phyloP scores from a whole-genome alignment of 2,113 vertebrate genomes.

The Ariopsis seemanni region DNA sequence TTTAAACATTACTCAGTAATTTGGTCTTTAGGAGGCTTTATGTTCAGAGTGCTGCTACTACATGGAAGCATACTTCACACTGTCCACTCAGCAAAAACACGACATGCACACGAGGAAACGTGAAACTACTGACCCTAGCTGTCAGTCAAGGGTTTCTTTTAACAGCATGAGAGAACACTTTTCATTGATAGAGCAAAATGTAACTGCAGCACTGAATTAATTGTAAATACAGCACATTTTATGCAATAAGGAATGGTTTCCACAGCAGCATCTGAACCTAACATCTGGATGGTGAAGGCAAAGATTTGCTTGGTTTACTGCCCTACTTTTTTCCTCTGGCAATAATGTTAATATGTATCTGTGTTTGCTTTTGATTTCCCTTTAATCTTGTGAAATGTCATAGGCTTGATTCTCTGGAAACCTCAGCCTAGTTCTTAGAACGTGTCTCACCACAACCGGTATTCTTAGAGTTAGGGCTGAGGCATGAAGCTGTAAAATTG shows the following conservation, averaged over 20 bases:
- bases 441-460: slow-evolving; percentile 59
- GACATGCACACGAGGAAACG: not conserved
- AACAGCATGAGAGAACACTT: not conserved
- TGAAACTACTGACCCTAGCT: not conserved
- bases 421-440: slow-evolving; percentile 59
- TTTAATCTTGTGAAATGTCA: slow-evolving; percentile 53
- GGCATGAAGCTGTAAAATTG: slow-evolving; percentile 33
- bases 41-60: not conserved
- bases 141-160: not conserved
- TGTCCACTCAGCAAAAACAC: slow-evolving; percentile 18
- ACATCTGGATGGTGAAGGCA: not conserved
- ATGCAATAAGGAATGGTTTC: not conserved
- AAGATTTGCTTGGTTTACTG: slow-evolving; percentile 14
- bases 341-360: not conserved
- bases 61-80: not conserved
- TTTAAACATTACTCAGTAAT: not conserved
- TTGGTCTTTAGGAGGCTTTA: not conserved
- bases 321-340: slow-evolving; percentile 8
- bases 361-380: slow-evolving; percentile 49
- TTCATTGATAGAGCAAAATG: not conserved
- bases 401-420: slow-evolving; percentile 51
- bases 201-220: not conserved
- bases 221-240: not conserved
- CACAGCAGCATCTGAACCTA: not conserved
- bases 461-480: slow-evolving; percentile 53